phyloP scores from a whole-genome alignment of 2,888 invertebrate species.

The Lordiphosa fenestrarum region DNA sequence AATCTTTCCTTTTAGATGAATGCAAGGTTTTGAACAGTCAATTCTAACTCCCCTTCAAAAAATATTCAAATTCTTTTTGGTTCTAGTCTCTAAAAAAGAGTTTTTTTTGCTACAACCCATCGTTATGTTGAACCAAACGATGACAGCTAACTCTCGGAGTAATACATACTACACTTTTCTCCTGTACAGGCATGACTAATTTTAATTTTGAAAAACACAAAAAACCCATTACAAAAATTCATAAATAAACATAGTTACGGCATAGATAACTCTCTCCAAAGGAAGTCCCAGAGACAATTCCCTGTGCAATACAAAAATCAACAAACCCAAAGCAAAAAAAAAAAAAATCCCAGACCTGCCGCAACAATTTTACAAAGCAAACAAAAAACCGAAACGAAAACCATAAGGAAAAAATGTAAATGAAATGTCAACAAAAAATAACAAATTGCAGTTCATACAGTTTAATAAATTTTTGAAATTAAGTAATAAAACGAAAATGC shows the following conservation, averaged over 20 bases:
- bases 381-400: constrained; percentile 16
- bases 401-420: constrained; percentile 3
- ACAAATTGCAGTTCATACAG: not conserved
- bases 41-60: too few species aligned
- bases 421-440: constrained; percentile 2
- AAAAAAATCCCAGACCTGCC: constrained; percentile 48
- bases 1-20: too few species aligned
- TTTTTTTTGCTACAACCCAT: too few species aligned
- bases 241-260: constrained; percentile 48
- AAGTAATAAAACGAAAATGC: not conserved
- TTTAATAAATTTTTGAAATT: not conserved
- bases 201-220: constrained; percentile 36
- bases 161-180: too few species aligned
- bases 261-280: constrained; percentile 38
- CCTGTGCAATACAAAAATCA: constrained; percentile 3
- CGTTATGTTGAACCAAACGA: too few species aligned
- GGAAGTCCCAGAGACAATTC: constrained; percentile 7
- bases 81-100: too few species aligned
- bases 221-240: constrained; percentile 34
- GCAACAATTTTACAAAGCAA: constrained; percentile 49
- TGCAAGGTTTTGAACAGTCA: too few species aligned
- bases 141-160: too few species aligned
- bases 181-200: not conserved
- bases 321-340: constrained; percentile 4
- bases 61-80: too few species aligned